Base-by-base conservation (phyloP, 2,113 vertebrate genomes). In the Eonycteris spelaea region DNA sequence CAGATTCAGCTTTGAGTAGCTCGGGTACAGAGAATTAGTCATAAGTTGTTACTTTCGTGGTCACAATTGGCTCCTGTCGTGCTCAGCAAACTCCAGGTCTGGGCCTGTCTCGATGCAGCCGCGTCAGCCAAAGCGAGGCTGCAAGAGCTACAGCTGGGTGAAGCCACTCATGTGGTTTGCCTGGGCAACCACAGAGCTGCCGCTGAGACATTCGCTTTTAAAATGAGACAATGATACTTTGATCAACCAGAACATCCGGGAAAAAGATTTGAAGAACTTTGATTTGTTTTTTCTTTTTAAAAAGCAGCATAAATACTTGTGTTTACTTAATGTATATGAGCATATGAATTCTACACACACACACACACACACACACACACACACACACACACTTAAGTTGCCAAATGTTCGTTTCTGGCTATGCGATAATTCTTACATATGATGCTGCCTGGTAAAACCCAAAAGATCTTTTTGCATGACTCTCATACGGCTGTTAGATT, bases 391-490 rank as follows among this genome's bases (percentile, higher is more conserved):
- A 51, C 48, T 77, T 67, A 71, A 57, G 63, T 61, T 70, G 59
- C 82, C 86, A 82, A 2, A 59, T 77, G 35, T 92, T 83, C 38
- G 4, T 89, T 89, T 95, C 88, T 88, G 94, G 92, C 91, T 94
- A 90, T 92, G 75, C 90, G 86, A 2, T 82, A 79, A 63, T 40
- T 40, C 91, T 97, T 43, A 87, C 89, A 86, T 57, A 18, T 21
- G 53, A 82, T 59, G 35, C 45, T 96, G 78, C 74, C 95, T 80
- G 67, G 67, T 83, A 73, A 91, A 86, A 35, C 51, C 86, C 92
- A 2, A 51, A 93, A 95, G 91, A 40, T 86, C 96, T 86, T 97
- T 89, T 96, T 97, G 98, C 98, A 95, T 88, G 97, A 86, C 18
- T 94, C 96, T 94, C 95, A 90, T 95, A 85, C 15, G 61, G 85